Evolutionary conservation across 2,888 invertebrate genomes (phyloP).

Genomic region (Apamea crenata): DNA sequence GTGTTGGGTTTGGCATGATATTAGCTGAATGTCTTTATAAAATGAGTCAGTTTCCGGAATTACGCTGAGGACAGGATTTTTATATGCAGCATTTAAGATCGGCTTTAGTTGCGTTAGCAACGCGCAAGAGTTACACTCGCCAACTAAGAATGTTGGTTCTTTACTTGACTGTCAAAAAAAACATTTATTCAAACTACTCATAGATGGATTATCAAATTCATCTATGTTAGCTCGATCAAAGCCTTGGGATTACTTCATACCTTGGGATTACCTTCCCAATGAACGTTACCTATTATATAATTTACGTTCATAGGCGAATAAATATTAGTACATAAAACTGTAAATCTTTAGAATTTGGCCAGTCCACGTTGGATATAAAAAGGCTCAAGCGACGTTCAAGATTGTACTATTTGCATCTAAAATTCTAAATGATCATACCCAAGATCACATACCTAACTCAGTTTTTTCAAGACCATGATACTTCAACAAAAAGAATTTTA

Average conservation of each 20-base stretch:
- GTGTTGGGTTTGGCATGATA: conserved; percentile 18
- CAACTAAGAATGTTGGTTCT: not conserved
- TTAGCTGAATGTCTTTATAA: conserved; percentile 9
- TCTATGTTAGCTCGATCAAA: not conserved
- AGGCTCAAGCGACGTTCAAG: not conserved
- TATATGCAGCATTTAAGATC: not conserved
- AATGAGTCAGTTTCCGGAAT: not conserved
- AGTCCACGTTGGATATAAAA: not conserved
- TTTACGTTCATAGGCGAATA: not conserved
- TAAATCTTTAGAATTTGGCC: not conserved
- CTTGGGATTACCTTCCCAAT: not conserved
- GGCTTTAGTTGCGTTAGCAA: not conserved
- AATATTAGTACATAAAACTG: not conserved
- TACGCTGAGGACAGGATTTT: not conserved
- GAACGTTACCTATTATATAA: too few species aligned
- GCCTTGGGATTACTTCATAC: not conserved
- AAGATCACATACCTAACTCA: not conserved
- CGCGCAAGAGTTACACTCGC: too few species aligned
- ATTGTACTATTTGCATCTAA: not conserved
- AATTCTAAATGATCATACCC: not conserved
- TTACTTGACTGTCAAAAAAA: not conserved
- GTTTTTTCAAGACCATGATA: conserved; percentile 9
- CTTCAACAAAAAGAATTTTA: conserved; percentile 51
- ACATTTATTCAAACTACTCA: not conserved
- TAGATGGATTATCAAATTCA: not conserved